phyloP scores from a whole-genome alignment of 2,113 vertebrate genomes.

The Thalassarche chlororhynchos region DNA sequence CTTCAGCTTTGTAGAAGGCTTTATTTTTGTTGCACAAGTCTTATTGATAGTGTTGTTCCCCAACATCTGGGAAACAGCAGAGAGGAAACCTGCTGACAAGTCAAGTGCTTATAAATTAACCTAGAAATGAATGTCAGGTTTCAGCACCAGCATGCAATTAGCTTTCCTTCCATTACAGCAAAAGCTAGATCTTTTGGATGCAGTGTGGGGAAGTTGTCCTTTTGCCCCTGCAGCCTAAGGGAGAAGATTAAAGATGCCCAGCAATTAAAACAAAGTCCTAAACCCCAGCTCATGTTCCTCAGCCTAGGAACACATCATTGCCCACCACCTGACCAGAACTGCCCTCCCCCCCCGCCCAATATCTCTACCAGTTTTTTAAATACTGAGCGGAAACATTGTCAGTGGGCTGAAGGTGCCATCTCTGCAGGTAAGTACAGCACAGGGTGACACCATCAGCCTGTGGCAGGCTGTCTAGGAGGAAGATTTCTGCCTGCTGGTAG shows the following conservation, averaged over 20 bases:
- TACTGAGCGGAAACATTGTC: background rate
- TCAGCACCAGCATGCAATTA: background rate
- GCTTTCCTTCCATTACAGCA: background rate
- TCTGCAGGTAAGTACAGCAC: background rate
- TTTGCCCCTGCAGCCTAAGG: background rate
- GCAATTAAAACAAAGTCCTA: background rate
- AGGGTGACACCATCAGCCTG: background rate
- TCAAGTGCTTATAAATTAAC: constrained; percentile 42
- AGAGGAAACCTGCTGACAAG: constrained; percentile 33
- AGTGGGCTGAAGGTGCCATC: background rate
- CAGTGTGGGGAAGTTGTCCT: background rate
- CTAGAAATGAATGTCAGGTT: constrained; percentile 10
- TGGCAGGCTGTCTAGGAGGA: background rate
- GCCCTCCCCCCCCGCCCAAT: too few species aligned
- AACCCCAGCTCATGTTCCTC: background rate
- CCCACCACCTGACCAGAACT: background rate
- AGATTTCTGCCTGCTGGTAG: background rate
- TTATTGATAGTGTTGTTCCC: background rate
- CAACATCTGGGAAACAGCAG: background rate
- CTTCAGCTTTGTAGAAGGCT: background rate
- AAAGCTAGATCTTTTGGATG: background rate
- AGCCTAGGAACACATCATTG: background rate
- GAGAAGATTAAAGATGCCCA: background rate
- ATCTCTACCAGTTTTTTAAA: background rate
- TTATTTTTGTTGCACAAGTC: background rate